phyloP scores from a whole-genome alignment of 2,797 vertebrate species.

The Centropyge bicolor region DNA sequence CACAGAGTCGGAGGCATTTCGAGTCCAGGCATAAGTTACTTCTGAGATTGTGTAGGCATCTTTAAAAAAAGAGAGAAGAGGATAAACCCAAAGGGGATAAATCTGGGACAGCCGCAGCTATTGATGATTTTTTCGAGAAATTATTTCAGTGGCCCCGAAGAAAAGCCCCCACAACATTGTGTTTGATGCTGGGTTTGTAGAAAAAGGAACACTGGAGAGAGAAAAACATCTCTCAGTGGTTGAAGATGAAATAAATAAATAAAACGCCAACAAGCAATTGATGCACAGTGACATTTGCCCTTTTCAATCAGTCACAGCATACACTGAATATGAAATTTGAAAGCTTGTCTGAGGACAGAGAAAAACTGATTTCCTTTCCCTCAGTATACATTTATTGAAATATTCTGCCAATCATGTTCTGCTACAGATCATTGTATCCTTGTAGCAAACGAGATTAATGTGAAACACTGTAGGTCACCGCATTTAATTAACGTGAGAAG shows the following conservation, averaged over 20 bases:
- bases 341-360: conserved; percentile 24
- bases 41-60: conserved; percentile 98
- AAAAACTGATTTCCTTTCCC: not conserved
- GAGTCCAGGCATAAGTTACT: conserved; percentile 97
- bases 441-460: conserved; percentile 3
- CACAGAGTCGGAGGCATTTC: conserved; percentile 94
- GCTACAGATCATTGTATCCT: not conserved
- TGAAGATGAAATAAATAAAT: conserved; percentile 39
- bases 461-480: conserved; percentile 16
- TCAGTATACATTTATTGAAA: conserved; percentile 10
- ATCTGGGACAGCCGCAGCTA: conserved; percentile 36
- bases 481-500: conserved; percentile 16
- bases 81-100: conserved; percentile 51
- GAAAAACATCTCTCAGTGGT: conserved; percentile 30
- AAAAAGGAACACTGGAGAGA: conserved; percentile 20
- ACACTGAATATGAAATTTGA: conserved; percentile 28
- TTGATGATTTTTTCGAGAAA: conserved; percentile 49
- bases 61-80: conserved; percentile 67
- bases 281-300: conserved; percentile 42
- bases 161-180: conserved; percentile 37
- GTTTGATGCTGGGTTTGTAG: conserved; percentile 42
- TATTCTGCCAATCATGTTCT: conserved; percentile 10
- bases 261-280: conserved; percentile 36
- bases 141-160: conserved; percentile 49
- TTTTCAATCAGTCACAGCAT: conserved; percentile 46